phyloP scores from a whole-genome alignment of 1,140 invertebrate genomes.

The Wasmannia auropunctata region DNA sequence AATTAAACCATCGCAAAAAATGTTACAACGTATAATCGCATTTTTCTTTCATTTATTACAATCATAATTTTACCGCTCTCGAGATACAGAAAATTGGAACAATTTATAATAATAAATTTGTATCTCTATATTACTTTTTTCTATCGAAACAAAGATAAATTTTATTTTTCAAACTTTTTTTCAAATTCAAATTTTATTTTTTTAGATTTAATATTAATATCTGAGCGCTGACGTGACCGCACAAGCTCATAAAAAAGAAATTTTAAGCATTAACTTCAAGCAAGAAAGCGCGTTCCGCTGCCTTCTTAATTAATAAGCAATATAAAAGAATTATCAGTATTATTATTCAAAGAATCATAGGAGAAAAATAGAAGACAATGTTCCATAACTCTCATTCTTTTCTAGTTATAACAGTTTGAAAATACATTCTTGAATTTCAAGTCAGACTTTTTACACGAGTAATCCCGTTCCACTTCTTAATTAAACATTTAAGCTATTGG shows the following conservation, averaged over 20 bases:
- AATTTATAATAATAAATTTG: background rate
- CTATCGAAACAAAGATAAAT: background rate
- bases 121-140: background rate
- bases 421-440: background rate
- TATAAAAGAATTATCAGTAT: background rate
- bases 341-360: background rate
- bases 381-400: background rate
- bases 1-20: background rate
- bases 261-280: no score
- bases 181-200: background rate
- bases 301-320: background rate
- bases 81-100: background rate
- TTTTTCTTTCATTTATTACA: background rate
- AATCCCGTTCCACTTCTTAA: background rate
- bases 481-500: constrained; percentile 8
- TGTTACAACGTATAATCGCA: background rate
- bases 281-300: background rate
- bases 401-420: background rate
- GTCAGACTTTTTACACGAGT: background rate
- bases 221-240: background rate
- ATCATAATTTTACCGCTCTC: background rate
- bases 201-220: background rate
- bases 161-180: background rate
- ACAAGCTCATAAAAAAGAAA: background rate
- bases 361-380: background rate